A percentile compares a stretch with the other conserved stretches of the same genome.
phyloP scores from a whole-genome alignment of 2,888 invertebrate species.

The Kryphioiulus occultus region DNA sequence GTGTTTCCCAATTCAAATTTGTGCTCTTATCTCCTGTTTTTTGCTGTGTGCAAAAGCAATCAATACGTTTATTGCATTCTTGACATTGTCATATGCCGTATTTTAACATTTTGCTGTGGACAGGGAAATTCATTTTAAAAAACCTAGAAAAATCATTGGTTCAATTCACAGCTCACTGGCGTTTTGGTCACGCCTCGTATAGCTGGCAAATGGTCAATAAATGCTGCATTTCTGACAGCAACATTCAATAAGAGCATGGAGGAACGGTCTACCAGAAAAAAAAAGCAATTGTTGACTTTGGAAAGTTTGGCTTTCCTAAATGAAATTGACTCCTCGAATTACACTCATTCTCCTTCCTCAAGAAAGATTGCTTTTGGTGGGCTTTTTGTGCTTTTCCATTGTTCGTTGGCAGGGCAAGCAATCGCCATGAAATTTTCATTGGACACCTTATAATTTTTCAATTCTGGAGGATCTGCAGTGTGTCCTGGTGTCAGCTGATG shows the following conservation, averaged over 20 bases:
- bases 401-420: neutral
- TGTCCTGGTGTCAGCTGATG: neutral
- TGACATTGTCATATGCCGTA: too few species aligned
- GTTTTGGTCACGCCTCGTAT: neutral
- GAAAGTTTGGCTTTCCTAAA: neutral
- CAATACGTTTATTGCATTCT: too few species aligned
- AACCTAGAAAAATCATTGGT: too few species aligned
- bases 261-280: neutral
- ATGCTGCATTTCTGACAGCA: neutral
- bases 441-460: slow-evolving; percentile 18
- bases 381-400: neutral
- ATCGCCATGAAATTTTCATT: slow-evolving; percentile 3
- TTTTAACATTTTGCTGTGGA: too few species aligned
- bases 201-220: neutral
- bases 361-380: neutral
- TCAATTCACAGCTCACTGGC: neutral
- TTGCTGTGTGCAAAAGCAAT: too few species aligned
- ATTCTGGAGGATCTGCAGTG: neutral
- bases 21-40: too few species aligned
- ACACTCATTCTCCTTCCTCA: neutral
- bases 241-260: neutral
- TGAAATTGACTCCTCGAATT: slow-evolving; percentile 25
- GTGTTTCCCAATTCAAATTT: too few species aligned
- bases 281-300: neutral
- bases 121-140: too few species aligned